Evolutionary conservation across 2,113 vertebrate genomes (phyloP).

Genomic region (Thamnaconus septentrionalis): DNA sequence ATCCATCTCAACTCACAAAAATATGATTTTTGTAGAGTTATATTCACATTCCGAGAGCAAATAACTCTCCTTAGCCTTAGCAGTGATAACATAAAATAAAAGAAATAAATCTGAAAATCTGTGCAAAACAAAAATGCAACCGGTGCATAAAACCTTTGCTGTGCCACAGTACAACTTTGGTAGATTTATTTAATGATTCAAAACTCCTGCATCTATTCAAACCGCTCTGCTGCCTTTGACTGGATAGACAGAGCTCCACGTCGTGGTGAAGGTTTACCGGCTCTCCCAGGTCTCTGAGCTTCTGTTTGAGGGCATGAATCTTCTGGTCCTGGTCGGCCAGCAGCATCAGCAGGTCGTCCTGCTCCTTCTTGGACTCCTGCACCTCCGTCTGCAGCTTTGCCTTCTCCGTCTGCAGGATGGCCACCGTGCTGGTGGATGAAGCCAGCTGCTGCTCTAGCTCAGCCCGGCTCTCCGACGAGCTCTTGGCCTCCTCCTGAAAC

Average conservation of each 20-base stretch:
- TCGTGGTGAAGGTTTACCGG: conserved; percentile 70
- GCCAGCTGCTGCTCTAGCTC: conserved; percentile 85
- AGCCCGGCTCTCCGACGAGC: conserved; percentile 73
- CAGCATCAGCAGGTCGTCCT: conserved; percentile 95
- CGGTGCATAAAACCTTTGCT: too few species aligned
- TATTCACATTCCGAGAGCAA: too few species aligned
- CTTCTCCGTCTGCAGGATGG: conserved; percentile 89
- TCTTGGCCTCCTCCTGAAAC: conserved; percentile 79
- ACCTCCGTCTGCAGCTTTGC: conserved; percentile 84
- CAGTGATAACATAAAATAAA: too few species aligned
- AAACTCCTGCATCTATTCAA: not conserved
- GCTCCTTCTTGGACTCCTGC: conserved; percentile 92
- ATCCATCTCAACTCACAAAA: too few species aligned
- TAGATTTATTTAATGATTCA: not conserved
- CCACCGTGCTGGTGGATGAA: conserved; percentile 85
- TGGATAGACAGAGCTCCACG: not conserved
- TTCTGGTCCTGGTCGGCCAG: conserved; percentile 98
- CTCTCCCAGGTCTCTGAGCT: conserved; percentile 87
- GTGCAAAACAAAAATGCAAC: too few species aligned
- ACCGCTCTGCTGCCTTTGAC: not conserved
- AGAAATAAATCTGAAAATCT: too few species aligned
- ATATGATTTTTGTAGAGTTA: too few species aligned
- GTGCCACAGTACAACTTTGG: too few species aligned
- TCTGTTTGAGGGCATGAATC: conserved; percentile 82
- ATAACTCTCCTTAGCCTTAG: too few species aligned